Percentiles rank a stretch among this genome's conserved stretches.
phyloP scores from a whole-genome alignment of 1,140 invertebrate species.

The Cydia strobilella region DNA sequence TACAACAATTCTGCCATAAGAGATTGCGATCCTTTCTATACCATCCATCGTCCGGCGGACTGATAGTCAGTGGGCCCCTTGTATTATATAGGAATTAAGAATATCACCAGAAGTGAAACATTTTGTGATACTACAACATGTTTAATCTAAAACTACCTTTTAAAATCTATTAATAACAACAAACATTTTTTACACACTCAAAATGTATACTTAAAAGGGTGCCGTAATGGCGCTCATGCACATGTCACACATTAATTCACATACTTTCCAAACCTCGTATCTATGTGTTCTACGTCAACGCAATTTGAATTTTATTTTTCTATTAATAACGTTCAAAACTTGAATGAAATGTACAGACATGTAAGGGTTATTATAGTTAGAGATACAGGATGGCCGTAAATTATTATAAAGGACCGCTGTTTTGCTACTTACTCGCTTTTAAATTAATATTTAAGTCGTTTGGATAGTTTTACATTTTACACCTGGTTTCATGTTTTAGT shows the following conservation, averaged over 20 bases:
- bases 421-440: neutral
- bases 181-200: neutral
- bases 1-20: no score
- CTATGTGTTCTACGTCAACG: neutral
- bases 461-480: neutral
- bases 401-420: neutral
- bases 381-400: neutral
- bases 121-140: neutral
- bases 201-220: neutral
- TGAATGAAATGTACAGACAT: neutral
- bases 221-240: neutral
- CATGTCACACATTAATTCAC: constrained; percentile 11
- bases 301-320: neutral
- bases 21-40: no score
- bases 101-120: no score
- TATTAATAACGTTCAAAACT: neutral
- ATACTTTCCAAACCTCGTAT: neutral
- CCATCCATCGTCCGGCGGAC: no score
- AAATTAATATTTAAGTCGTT: neutral
- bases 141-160: neutral
- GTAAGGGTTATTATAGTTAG: neutral
- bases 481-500: neutral
- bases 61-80: no score
- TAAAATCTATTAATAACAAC: constrained; percentile 6
- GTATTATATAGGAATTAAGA: no score